Percentiles rank a stretch among this genome's conserved stretches.
These are phyloP conservation scores for Orientallactaga bullata DNA, from an alignment of 2,113 vertebrate species.

Conservation along the genomic window DNA sequence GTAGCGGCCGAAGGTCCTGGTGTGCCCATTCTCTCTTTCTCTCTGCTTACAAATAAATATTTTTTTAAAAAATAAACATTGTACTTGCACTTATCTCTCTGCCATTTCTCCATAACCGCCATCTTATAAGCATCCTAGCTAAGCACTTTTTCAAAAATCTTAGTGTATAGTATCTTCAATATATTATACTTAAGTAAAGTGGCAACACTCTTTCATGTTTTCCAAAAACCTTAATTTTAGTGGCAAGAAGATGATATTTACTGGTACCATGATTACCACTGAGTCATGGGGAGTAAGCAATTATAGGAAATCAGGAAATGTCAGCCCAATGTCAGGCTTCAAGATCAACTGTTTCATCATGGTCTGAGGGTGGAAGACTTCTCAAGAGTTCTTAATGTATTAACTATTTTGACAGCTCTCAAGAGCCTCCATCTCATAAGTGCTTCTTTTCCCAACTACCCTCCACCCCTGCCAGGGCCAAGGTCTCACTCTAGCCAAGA, in stretches of 20 bases:
- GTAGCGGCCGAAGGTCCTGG: too few species aligned
- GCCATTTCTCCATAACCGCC: background rate
- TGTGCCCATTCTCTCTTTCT: too few species aligned
- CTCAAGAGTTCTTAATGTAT: background rate
- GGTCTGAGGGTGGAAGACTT: background rate
- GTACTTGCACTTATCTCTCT: background rate
- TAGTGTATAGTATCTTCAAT: background rate
- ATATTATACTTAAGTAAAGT: background rate
- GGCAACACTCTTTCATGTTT: background rate
- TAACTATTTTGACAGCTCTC: background rate
- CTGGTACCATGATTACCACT: conserved; percentile 15
- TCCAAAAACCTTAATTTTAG: conserved; percentile 24
- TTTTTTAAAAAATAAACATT: background rate
- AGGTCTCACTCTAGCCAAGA: too few species aligned
- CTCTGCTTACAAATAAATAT: too few species aligned
- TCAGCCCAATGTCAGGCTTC: conserved; percentile 10
- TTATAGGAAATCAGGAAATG: conserved; percentile 61
- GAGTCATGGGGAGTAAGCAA: conserved; percentile 39
- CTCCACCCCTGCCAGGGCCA: too few species aligned
- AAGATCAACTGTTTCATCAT: conserved; percentile 39
- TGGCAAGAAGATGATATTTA: conserved; percentile 19
- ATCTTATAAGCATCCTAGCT: background rate
- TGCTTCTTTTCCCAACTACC: background rate
- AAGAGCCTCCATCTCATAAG: background rate
- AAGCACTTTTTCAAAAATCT: conserved; percentile 21